Conservation (phyloP, 2,797 vertebrate species). For the Malacoraja senta region DNA sequence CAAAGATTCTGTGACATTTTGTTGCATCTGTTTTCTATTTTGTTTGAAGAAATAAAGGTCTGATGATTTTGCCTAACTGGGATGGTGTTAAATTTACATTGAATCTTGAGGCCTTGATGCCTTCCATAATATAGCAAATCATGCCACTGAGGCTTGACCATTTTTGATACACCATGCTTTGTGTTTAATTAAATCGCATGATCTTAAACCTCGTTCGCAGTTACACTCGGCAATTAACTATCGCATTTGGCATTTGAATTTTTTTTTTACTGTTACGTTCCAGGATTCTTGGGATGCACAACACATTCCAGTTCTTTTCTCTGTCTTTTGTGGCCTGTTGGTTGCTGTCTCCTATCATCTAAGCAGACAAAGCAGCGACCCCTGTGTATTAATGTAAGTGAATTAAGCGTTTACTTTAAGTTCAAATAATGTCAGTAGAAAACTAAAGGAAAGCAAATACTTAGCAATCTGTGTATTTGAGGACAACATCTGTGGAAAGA, state of each 20-base stretch:
- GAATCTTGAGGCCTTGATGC: neutral
- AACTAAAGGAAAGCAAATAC: neutral
- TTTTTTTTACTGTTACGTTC: slow-evolving; percentile 3
- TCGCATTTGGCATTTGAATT: neutral
- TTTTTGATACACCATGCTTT: neutral
- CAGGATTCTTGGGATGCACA: slow-evolving; percentile 96
- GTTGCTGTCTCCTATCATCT: slow-evolving; percentile 95
- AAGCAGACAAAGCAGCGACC: slow-evolving; percentile 92
- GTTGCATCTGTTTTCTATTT: neutral
- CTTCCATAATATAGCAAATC: neutral
- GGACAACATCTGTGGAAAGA: too few species aligned
- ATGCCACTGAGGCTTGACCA: neutral
- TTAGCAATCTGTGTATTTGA: too few species aligned
- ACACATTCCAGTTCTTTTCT: slow-evolving; percentile 95
- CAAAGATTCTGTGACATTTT: neutral
- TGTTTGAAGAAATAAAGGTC: neutral
- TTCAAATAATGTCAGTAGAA: neutral
- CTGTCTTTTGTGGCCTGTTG: slow-evolving; percentile 89
- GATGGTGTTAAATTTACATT: neutral
- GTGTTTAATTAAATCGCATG: neutral
- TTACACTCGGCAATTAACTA: neutral
- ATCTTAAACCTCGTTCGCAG: neutral
- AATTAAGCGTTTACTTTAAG: neutral
- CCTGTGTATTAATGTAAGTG: slow-evolving; percentile 90
- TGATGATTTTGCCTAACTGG: neutral